Conservation (phyloP, 1,140 invertebrate genomes). For the Callitettix versicolor region DNA sequence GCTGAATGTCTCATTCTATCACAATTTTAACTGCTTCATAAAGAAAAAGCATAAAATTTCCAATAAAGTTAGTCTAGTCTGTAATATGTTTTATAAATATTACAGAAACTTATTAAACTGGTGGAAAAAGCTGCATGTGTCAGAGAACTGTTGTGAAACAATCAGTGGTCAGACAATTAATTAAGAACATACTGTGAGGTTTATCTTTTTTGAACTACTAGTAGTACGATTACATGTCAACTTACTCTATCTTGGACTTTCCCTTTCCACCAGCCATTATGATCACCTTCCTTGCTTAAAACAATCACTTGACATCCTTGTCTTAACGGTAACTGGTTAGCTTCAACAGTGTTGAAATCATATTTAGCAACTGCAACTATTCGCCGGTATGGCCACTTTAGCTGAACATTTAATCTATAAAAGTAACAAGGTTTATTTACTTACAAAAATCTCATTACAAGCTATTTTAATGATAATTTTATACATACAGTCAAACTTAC, state of each 20-base stretch:
- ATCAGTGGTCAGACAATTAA: too few species aligned
- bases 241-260: slow-evolving; percentile 48
- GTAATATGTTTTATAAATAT: too few species aligned
- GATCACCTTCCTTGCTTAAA: slow-evolving; percentile 62
- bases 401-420: slow-evolving; percentile 54
- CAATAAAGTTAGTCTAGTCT: too few species aligned
- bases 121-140: too few species aligned
- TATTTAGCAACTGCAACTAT: slow-evolving; percentile 63
- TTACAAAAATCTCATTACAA: slow-evolving; percentile 10
- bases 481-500: neutral
- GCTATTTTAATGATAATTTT: too few species aligned
- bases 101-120: too few species aligned
- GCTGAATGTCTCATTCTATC: too few species aligned
- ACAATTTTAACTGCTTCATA: too few species aligned
- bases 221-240: neutral
- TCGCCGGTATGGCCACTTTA: slow-evolving; percentile 64
- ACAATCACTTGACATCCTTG: slow-evolving; percentile 69
- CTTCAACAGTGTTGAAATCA: slow-evolving; percentile 60
- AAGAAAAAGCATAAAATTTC: too few species aligned
- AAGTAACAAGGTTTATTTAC: slow-evolving; percentile 9
- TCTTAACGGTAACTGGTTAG: slow-evolving; percentile 63
- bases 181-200: too few species aligned
- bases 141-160: too few species aligned
- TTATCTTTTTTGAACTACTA: too few species aligned
- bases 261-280: slow-evolving; percentile 75